Conservation (phyloP, 1,140 invertebrate species). For the Drosophila eugracilis region DNA sequence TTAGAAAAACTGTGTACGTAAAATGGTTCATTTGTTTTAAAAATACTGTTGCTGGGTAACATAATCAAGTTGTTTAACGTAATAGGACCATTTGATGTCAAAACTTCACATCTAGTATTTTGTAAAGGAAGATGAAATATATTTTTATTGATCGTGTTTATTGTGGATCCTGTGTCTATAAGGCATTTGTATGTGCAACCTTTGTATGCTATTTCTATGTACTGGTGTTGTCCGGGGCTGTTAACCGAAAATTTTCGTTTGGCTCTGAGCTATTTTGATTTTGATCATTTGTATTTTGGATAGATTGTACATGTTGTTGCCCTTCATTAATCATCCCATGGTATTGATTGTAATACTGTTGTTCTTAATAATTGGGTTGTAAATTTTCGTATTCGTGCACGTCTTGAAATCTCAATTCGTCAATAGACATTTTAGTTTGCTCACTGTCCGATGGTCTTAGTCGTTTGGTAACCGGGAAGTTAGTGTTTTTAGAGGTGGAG, state of each 20-base stretch:
- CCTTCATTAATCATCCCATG: no score
- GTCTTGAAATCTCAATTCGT: constrained; percentile 3
- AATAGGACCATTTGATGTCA: no score
- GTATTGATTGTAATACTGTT: no score
- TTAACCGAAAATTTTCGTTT: no score
- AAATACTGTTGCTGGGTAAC: no score
- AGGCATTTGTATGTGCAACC: constrained; percentile 9
- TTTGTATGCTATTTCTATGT: not conserved
- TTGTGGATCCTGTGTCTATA: constrained; percentile 10
- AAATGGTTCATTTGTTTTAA: no score
- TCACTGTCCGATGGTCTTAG: constrained; percentile 3
- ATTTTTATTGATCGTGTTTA: constrained; percentile 8
- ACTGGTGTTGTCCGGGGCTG: no score
- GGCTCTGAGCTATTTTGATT: not conserved
- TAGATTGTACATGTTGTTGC: no score
- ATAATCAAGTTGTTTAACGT: no score
- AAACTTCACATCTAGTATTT: no score
- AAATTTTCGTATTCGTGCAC: not conserved
- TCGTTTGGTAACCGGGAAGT: constrained; percentile 10
- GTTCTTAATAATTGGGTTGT: not conserved
- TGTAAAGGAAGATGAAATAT: constrained; percentile 3
- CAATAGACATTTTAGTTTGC: constrained; percentile 14
- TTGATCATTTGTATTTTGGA: no score
- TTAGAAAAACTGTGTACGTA: constrained; percentile 6
- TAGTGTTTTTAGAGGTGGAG: constrained; percentile 13